A percentile compares a stretch with the other conserved stretches of the same genome.
phyloP scores from a whole-genome alignment of 2,888 invertebrate genomes.

The Megamerina dolium region DNA sequence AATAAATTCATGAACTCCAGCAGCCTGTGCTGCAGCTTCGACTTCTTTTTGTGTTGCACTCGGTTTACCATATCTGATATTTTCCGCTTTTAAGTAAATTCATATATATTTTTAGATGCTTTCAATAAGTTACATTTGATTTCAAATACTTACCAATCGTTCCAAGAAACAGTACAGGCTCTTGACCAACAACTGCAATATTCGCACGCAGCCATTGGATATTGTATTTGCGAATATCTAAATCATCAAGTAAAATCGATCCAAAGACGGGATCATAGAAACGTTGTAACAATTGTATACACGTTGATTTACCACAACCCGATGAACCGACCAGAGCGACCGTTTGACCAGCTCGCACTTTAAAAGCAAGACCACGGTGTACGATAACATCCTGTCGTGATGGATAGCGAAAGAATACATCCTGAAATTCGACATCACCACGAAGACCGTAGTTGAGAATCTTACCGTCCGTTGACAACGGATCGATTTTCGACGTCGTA shows the following conservation, averaged over 20 bases:
- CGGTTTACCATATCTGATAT: slow-evolving; percentile 68
- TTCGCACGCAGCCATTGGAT: slow-evolving; percentile 66
- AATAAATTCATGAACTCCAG: slow-evolving; percentile 74
- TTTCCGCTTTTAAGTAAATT: slow-evolving; percentile 50
- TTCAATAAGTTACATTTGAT: not conserved
- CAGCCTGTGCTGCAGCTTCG: slow-evolving; percentile 64
- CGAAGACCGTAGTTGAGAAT: slow-evolving; percentile 53
- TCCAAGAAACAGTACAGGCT: slow-evolving; percentile 78
- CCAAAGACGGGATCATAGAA: slow-evolving; percentile 65
- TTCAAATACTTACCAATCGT: slow-evolving; percentile 54
- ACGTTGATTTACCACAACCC: slow-evolving; percentile 79
- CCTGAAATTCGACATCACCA: slow-evolving; percentile 65
- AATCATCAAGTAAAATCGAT: slow-evolving; percentile 55
- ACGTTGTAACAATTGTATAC: slow-evolving; percentile 68
- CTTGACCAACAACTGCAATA: slow-evolving; percentile 83
- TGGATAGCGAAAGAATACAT: slow-evolving; percentile 73
- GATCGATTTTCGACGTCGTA: slow-evolving; percentile 65
- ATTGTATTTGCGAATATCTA: slow-evolving; percentile 65
- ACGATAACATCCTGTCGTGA: slow-evolving; percentile 67
- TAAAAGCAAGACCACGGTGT: slow-evolving; percentile 61
- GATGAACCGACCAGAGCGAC: slow-evolving; percentile 68
- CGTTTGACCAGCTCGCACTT: slow-evolving; percentile 61
- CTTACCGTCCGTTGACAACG: slow-evolving; percentile 60
- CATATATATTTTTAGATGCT: not conserved
- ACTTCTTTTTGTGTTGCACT: slow-evolving; percentile 63